Base-by-base conservation (phyloP, 2,888 invertebrate genomes). In the Argyresthia albistria region DNA sequence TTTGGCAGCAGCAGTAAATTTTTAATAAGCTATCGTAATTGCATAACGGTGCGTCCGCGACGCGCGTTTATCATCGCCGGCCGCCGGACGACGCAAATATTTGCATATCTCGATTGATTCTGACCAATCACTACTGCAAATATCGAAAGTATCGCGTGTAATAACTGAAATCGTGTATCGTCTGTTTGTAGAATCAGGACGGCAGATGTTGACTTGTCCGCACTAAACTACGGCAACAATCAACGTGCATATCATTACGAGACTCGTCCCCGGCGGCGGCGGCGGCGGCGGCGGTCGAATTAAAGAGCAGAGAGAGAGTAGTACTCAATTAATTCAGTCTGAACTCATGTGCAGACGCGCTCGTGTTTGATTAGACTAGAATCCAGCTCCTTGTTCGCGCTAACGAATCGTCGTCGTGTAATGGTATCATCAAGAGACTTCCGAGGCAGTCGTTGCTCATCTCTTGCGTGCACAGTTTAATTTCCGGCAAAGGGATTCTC, bases 81-180 rank as follows among this genome's bases (percentile, higher is more conserved):
- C 66, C 78, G 75, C 67, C 71, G 76, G 65, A 69, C 69, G 68
- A 65, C 60, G 76, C 83, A 78, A 87, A 86, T 87, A 86, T 87
- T 86, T 86, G 82, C 83, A 81, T 81, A 80, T 80, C 80, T 74
- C 79, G 80, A 87, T 84, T 84, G 83, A 86, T 84, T 78, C 78
- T 67, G 75, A 70, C 76, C 82, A 86, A 87, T 87, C 87, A 84
- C 83, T 84, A 80, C 76, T 73, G 81, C 81, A 87, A 87, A 87
- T 84, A 84, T 79, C 80, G 76, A 76, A 80, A 79, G 76, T 76
- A 69, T 75, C 76, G 69, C 75, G 76, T 77, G 74, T 71, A 77
- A 76, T 72, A n/a, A n/a, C n/a, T n/a, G n/a, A n/a, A n/a, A n/a
- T n/a, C n/a, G n/a, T n/a, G n/a, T n/a, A n/a, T n/a, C n/a, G n/a